Percentiles rank a stretch among this genome's conserved stretches.
Evolutionary conservation across 2,888 invertebrate genomes (phyloP).

Genomic region (Macaria liturata): DNA sequence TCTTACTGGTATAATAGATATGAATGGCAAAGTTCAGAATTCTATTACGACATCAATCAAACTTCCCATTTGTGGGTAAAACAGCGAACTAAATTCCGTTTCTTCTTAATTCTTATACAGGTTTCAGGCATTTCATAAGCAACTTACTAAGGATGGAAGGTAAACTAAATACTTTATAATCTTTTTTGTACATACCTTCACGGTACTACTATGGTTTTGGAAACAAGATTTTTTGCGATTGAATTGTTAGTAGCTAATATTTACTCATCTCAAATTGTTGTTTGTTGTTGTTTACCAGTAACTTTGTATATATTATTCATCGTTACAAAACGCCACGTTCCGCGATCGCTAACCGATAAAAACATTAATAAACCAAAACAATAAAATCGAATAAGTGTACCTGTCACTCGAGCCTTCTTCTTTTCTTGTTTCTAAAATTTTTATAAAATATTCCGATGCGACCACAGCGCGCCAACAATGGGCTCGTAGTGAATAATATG

Average conservation of each 20-base stretch:
- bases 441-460: slow-evolving; percentile 80
- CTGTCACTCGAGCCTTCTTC: slow-evolving; percentile 79
- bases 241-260: too few species aligned
- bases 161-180: too few species aligned
- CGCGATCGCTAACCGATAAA: slow-evolving; percentile 75
- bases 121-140: too few species aligned
- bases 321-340: slow-evolving; percentile 65
- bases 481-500: slow-evolving; percentile 62
- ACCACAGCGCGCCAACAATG: slow-evolving; percentile 68
- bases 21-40: slow-evolving; percentile 74
- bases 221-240: too few species aligned
- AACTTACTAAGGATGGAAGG: too few species aligned
- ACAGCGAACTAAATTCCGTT: slow-evolving; percentile 51
- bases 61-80: slow-evolving; percentile 69
- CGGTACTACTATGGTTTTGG: too few species aligned
- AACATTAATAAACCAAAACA: slow-evolving; percentile 73
- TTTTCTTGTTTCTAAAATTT: slow-evolving; percentile 82
- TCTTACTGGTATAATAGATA: slow-evolving; percentile 71
- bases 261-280: too few species aligned
- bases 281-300: too few species aligned
- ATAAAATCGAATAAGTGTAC: slow-evolving; percentile 78
- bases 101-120: too few species aligned
- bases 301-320: slow-evolving; percentile 74
- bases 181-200: too few species aligned
- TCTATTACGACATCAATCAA: slow-evolving; percentile 72